Evolutionary conservation across 2,113 vertebrate species (phyloP).

Genomic region (Potamarius usumacintae): DNA sequence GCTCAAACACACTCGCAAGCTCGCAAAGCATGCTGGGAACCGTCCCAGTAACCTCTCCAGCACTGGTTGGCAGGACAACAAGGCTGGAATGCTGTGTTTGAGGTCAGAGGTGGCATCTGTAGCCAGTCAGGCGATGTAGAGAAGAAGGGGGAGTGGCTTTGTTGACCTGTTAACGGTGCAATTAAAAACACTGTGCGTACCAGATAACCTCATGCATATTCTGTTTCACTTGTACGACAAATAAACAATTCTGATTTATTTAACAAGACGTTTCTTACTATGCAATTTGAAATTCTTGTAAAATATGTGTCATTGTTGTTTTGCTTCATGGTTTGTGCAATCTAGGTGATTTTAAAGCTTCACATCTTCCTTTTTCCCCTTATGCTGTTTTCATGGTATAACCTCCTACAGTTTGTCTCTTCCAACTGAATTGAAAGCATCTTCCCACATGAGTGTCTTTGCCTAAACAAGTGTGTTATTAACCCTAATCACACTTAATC

Average conservation of each 20-base stretch:
- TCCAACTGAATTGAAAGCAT: not conserved
- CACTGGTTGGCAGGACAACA: conserved; percentile 42
- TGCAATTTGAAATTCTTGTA: not conserved
- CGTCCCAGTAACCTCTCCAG: conserved; percentile 39
- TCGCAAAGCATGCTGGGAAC: conserved; percentile 46
- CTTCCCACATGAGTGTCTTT: not conserved
- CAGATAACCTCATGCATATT: not conserved
- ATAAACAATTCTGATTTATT: not conserved
- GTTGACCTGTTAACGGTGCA: conserved; percentile 40
- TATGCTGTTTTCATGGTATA: not conserved
- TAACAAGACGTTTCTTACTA: not conserved
- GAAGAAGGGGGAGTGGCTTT: conserved; percentile 12
- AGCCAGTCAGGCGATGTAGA: conserved; percentile 52
- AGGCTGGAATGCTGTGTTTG: conserved; percentile 52
- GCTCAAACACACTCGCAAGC: conserved; percentile 25
- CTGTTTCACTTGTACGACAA: not conserved
- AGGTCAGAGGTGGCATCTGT: conserved; percentile 60
- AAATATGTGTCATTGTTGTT: not conserved
- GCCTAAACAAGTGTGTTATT: not conserved
- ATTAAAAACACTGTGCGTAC: conserved; percentile 25
- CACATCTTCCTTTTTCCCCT: not conserved
- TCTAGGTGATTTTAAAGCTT: not conserved
- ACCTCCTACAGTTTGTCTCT: not conserved
- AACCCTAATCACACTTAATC: not conserved
- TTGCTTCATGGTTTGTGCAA: too few species aligned